Percentiles rank a stretch among this genome's conserved stretches.
These are phyloP conservation scores for Chelon labrosus DNA, from an alignment of 2,797 vertebrate species.

Conservation along the genomic window DNA sequence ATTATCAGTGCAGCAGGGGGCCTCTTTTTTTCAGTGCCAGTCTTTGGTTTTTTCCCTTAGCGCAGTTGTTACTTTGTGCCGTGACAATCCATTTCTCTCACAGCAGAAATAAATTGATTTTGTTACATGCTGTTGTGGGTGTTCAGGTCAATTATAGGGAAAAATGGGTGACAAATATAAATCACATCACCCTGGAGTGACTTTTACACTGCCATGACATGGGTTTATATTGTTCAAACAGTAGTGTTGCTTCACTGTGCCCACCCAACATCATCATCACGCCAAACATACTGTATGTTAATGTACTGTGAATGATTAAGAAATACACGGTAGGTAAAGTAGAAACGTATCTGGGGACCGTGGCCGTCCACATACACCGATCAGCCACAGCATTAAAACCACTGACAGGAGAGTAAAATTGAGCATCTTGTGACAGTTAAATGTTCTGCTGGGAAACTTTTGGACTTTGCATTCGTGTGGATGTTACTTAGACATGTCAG, in stretches of 20 bases:
- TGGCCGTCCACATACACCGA: too few relatives aligned
- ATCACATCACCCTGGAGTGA: conserved; percentile 2
- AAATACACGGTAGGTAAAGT: too few relatives aligned
- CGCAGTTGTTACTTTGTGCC: conserved; percentile 38
- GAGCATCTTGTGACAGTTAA: too few relatives aligned
- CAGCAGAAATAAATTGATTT: conserved; percentile 65
- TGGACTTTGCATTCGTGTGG: too few relatives aligned
- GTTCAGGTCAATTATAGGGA: conserved; percentile 38
- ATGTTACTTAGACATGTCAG: too few relatives aligned
- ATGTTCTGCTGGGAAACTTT: too few relatives aligned
- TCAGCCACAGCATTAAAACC: too few relatives aligned
- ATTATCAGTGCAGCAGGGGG: conserved; percentile 49
- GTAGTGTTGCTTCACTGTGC: neutral
- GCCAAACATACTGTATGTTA: neutral
- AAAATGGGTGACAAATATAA: conserved; percentile 29
- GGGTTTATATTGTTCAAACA: neutral
- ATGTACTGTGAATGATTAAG: too few relatives aligned
- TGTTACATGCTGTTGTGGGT: conserved; percentile 44
- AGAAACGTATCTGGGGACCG: neutral
- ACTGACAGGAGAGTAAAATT: too few relatives aligned
- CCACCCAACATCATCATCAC: neutral
- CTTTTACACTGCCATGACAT: conserved; percentile 3
- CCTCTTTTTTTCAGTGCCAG: conserved; percentile 7
- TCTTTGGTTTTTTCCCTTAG: conserved; percentile 37
- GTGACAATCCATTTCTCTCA: conserved; percentile 64